Percentiles rank a stretch among this genome's conserved stretches.
Conservation (phyloP, 2,888 invertebrate species). For the Oxycera nigricornis region DNA sequence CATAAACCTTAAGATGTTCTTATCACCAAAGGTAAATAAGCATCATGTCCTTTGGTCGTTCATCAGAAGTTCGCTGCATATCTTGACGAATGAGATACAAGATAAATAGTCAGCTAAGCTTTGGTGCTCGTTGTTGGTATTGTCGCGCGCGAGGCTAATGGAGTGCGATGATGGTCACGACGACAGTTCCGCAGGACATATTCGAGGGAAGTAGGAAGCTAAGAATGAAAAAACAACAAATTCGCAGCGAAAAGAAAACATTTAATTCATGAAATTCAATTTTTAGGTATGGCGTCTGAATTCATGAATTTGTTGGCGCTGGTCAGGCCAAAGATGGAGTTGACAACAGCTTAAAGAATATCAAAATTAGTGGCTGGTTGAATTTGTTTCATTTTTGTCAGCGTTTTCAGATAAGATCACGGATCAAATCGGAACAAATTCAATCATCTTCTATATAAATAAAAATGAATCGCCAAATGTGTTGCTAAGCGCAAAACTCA, state of each 20-base stretch:
- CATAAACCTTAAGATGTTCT: constrained; percentile 15
- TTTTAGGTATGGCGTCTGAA: no score
- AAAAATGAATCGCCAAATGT: no score
- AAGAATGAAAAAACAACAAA: not conserved
- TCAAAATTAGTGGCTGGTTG: no score
- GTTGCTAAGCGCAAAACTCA: no score
- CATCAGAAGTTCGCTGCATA: not conserved
- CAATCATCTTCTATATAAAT: no score
- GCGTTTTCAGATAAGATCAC: no score
- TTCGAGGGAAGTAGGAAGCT: not conserved
- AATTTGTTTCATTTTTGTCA: no score
- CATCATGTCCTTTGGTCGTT: constrained; percentile 3
- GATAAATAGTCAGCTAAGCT: not conserved
- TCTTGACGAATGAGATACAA: not conserved
- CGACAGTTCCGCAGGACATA: not conserved
- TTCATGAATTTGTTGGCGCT: no score
- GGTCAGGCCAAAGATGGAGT: no score
- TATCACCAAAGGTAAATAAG: constrained; percentile 16
- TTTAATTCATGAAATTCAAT: constrained; percentile 13
- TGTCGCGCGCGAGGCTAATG: not conserved
- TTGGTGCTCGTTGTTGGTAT: not conserved
- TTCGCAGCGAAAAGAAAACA: not conserved
- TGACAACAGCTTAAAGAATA: no score
- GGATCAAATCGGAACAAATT: no score
- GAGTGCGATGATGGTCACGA: not conserved